Evolutionary conservation across 2,888 invertebrate genomes (phyloP).

Genomic region (Chironomus tentans): DNA sequence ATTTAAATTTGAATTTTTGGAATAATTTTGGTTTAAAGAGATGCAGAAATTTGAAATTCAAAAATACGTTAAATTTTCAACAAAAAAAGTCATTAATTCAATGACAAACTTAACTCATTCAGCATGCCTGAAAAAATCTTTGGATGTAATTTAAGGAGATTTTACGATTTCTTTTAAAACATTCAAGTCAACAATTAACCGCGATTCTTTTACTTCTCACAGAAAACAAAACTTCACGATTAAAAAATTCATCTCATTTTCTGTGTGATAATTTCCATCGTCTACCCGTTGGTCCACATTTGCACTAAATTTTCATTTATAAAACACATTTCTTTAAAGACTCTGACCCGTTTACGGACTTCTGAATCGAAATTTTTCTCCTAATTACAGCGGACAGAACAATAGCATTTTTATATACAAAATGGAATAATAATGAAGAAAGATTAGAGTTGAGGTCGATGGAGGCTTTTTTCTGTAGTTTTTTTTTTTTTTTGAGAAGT

Average conservation of each 20-base stretch:
- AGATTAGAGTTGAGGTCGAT: no score
- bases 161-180: neutral
- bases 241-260: neutral
- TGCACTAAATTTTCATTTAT: neutral
- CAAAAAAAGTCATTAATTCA: no score
- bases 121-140: no score
- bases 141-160: neutral
- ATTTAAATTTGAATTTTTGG: no score
- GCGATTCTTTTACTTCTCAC: slow-evolving; percentile 10
- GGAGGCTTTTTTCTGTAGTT: no score
- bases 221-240: neutral
- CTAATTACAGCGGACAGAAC: slow-evolving; percentile 13
- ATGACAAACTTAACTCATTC: no score
- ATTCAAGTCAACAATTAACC: slow-evolving; percentile 4
- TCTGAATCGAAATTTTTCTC: neutral
- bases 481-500: no score
- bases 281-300: neutral
- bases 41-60: no score
- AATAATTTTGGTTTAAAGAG: no score
- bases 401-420: neutral
- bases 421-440: neutral
- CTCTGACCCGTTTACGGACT: neutral
- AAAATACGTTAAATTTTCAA: no score
- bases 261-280: neutral
- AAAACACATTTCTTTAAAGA: neutral